phyloP scores from a whole-genome alignment of 2,113 vertebrate species.

The Heterotilapia buettikoferi region DNA sequence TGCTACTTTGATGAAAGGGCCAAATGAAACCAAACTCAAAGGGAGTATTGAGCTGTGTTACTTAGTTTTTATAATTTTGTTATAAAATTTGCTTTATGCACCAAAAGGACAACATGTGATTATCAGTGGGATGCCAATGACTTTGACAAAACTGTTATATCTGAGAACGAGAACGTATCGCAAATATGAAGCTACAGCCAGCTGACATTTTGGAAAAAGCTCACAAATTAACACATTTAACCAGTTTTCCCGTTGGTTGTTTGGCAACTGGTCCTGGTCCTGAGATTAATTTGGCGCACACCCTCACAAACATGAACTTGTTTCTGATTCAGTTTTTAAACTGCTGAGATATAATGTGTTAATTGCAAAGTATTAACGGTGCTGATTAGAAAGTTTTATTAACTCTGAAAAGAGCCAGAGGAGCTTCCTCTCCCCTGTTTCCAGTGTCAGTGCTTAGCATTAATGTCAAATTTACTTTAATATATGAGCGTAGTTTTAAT shows the following conservation, averaged over 20 bases:
- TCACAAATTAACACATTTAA: neutral
- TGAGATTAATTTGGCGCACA: neutral
- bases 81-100: neutral
- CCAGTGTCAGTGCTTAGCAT: neutral
- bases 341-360: neutral
- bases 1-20: neutral
- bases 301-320: neutral
- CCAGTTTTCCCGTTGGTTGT: neutral
- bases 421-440: neutral
- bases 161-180: accelerated
- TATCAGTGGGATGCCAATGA: neutral
- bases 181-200: neutral
- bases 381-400: neutral
- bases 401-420: neutral
- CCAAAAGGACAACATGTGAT: neutral
- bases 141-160: neutral
- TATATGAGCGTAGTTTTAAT: neutral
- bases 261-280: accelerated
- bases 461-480: neutral
- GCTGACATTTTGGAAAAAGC: neutral
- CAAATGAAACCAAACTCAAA: neutral
- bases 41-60: accelerated
- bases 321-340: neutral
- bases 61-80: neutral
- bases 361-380: neutral